phyloP scores from a whole-genome alignment of 2,888 invertebrate species.

The Proisotoma minuta region DNA sequence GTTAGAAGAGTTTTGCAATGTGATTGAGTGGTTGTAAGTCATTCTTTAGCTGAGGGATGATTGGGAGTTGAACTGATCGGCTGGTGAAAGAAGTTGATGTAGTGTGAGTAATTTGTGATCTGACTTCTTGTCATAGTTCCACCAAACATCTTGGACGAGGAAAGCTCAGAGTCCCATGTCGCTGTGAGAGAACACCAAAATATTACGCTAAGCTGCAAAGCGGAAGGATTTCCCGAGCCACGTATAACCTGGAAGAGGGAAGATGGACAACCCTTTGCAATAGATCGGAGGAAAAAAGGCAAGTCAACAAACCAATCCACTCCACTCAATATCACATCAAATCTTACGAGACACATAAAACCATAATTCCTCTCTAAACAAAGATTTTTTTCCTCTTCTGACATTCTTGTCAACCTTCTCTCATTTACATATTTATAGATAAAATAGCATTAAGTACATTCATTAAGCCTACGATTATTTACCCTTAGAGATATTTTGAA shows the following conservation, averaged over 20 bases:
- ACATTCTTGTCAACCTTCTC: too few species aligned
- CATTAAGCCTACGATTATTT: too few species aligned
- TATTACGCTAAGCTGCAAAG: constrained; percentile 75
- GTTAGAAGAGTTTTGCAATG: too few species aligned
- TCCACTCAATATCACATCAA: constrained; percentile 3
- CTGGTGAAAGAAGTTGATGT: constrained; percentile 10
- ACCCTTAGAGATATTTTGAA: too few species aligned
- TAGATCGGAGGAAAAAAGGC: constrained; percentile 84
- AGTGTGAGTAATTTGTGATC: constrained; percentile 12
- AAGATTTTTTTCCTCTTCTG: too few species aligned
- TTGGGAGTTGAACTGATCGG: too few species aligned
- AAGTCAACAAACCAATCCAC: constrained; percentile 48
- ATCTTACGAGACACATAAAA: background rate
- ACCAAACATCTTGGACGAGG: constrained; percentile 83
- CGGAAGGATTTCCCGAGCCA: constrained; percentile 84
- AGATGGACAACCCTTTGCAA: constrained; percentile 75
- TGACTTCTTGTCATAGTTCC: constrained; percentile 64
- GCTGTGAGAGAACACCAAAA: constrained; percentile 91
- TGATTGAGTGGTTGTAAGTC: too few species aligned
- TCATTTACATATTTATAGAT: too few species aligned
- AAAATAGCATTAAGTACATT: too few species aligned
- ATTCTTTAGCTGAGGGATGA: too few species aligned
- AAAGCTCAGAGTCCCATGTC: constrained; percentile 85
- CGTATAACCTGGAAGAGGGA: constrained; percentile 90
- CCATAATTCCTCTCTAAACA: too few species aligned